Base-by-base conservation (phyloP, 2,888 invertebrate genomes). In the Sphinx pinastri region DNA sequence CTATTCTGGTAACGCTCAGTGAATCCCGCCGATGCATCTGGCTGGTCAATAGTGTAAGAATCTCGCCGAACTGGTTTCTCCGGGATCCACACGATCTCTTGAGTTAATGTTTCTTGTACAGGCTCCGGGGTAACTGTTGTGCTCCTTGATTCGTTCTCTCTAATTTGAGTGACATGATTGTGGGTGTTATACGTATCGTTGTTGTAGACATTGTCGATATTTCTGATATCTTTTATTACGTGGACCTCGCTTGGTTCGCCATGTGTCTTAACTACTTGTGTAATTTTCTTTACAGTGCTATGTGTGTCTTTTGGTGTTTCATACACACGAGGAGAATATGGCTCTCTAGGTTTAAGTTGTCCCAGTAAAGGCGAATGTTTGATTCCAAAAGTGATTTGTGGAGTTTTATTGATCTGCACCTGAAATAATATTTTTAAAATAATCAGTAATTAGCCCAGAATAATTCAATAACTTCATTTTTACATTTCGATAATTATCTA, bases 341-440 rank as follows among this genome's bases (percentile, higher is more conserved):
- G 80, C 55, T 85, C 81, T 51, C 71, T 72, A 7, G 82, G 69
- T 79, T 86, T 93, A 19, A 94, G 78, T 76, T 95, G 94, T 16
- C 95, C 95, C 76, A 95, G 94, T 81, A 96, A 96, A 19, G 96
- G 97, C n/a, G 98, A 98, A 89, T 98, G 98, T 88, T 96, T 97
- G 81, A 98, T 98, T 76, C 98, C 98, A 83, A 98, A 98, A 74
- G 97, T 97, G 81, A 94, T 94, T 76, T 93, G 92, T 38, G 92
- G 93, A 16, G 91, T 88, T 77, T 81, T 91, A 71, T 75, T 89
- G 7, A 88, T 71, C 76, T 90, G 90, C 77, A 91, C 91, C 94
- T 94, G 80, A 63, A 87, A 86, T 49, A 19, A n/a, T 54, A 70
- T 66, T 47, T 55, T 55, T 58, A 13, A 66, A 60, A 63, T 16